Base-by-base conservation (phyloP, 2,113 vertebrate genomes). In the Cyanoliseus patagonus region DNA sequence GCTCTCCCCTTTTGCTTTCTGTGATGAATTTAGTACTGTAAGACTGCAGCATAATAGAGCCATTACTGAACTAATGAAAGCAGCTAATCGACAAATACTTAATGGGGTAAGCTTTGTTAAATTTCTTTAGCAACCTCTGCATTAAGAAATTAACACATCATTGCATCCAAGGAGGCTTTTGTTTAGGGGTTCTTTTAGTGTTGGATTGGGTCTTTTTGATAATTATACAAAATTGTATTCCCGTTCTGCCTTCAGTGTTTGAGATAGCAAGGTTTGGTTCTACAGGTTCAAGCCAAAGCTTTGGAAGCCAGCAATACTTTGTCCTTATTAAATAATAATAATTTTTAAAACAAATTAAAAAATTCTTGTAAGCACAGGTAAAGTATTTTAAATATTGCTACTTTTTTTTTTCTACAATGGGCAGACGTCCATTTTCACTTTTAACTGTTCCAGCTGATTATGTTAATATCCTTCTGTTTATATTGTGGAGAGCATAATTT, bases 1-100 rank as follows among this genome's bases (percentile, higher is more conserved):
- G 67, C 98, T 99, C 63, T 99, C 99, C 7, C 98, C 99, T 25
- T 98, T 99, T 94, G 99, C 99, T 44, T 98, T 99, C 92, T 99
- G 99, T 31, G 99, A 99, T 80, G 99, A 99, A 96, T 99, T 99
- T 93, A 99, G 99, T 97, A 99, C 99, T 1, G 90, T 99, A 80
- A 98, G 99, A 80, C 97, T 99, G 10, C 99, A 99, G 91, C 99
- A 99, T 97, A 99, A 99, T 92, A 98, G 98, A 86, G 99, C 99
- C 68, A 99, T 99, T 94, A 98, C 98, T 24, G 98, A 99, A 68
- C 97, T 99, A 72, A 99, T 99, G 97, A 97, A 96, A 93, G 98
- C 98, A n/a, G 98, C 98, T 42, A 97, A 94, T 75, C 97, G 97
- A 69, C 96, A 96, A 93, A 94, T 98, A 84, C 92, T 94, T 55